Percentiles rank a stretch among this genome's conserved stretches.
Conservation (phyloP, 2,888 invertebrate genomes). For the Diplazon laetatorius region DNA sequence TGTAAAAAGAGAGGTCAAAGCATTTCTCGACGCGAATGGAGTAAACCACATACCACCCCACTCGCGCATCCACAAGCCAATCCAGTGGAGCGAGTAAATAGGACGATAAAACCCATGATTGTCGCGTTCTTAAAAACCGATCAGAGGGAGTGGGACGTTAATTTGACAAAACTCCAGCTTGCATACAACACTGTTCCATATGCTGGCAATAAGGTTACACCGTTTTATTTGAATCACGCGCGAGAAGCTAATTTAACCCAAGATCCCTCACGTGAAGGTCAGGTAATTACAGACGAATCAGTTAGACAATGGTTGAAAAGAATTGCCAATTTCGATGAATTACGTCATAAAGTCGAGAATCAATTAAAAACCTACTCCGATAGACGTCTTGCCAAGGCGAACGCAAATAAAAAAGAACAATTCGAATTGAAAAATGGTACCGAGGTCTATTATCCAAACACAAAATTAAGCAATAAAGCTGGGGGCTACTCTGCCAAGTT, state of each 20-base stretch:
- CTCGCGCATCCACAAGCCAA: slow-evolving; percentile 44
- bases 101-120: neutral
- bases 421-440: slow-evolving; percentile 3
- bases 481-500: slow-evolving; percentile 25
- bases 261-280: neutral
- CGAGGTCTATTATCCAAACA: slow-evolving; percentile 6
- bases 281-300: neutral
- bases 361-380: neutral
- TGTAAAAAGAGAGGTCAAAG: slow-evolving; percentile 49
- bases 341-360: neutral
- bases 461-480: slow-evolving; percentile 4
- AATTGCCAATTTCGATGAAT: neutral
- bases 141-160: neutral
- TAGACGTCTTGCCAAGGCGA: slow-evolving; percentile 37
- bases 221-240: neutral
- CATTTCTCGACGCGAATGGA: slow-evolving; percentile 7
- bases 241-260: neutral
- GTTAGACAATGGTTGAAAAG: neutral
- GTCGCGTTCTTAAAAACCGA: neutral
- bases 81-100: slow-evolving; percentile 26
- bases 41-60: slow-evolving; percentile 34
- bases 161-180: neutral
- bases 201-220: neutral
- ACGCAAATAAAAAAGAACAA: slow-evolving; percentile 2
- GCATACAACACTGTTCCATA: neutral